Conservation (phyloP, 2,113 vertebrate species). For the Pseudorhombus dupliciocellatus region DNA sequence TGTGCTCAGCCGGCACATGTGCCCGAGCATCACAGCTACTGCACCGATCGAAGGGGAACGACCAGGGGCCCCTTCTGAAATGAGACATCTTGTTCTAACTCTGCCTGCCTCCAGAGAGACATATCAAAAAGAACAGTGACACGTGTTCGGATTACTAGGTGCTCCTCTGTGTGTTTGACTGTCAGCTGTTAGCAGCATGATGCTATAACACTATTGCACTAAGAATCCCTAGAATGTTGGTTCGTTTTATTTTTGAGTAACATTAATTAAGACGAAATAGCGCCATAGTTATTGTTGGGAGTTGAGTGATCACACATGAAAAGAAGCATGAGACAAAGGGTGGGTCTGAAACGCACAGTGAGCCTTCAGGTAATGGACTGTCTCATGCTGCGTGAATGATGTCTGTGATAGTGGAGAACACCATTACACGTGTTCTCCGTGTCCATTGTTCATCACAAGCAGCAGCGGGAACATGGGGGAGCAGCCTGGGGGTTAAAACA, state of each 20-base stretch:
- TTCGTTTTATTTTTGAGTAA: not conserved
- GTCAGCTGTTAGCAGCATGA: too few relatives aligned
- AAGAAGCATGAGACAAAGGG: constrained; percentile 40
- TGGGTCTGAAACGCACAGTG: constrained; percentile 44
- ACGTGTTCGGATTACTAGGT: too few relatives aligned
- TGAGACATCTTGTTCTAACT: constrained; percentile 29
- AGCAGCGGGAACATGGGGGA: not conserved
- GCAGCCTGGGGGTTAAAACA: constrained; percentile 7
- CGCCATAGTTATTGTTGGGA: constrained; percentile 23
- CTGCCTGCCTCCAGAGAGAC: constrained; percentile 6
- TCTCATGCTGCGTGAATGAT: constrained; percentile 47
- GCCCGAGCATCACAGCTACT: constrained; percentile 42
- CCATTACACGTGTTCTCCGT: constrained; percentile 51
- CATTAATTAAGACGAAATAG: constrained; percentile 15
- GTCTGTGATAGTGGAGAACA: constrained; percentile 47
- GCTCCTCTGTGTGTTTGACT: too few relatives aligned
- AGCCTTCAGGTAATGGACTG: constrained; percentile 55
- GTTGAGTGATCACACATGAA: constrained; percentile 18
- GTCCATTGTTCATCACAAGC: constrained; percentile 48
- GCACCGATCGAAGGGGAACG: constrained; percentile 51
- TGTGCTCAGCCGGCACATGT: constrained; percentile 24
- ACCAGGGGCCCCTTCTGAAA: constrained; percentile 33
- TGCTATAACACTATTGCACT: too few relatives aligned
- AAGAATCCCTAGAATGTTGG: too few relatives aligned
- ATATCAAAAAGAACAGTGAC: too few relatives aligned